Conservation (phyloP, 2,888 invertebrate genomes). For the Oligia latruncula region DNA sequence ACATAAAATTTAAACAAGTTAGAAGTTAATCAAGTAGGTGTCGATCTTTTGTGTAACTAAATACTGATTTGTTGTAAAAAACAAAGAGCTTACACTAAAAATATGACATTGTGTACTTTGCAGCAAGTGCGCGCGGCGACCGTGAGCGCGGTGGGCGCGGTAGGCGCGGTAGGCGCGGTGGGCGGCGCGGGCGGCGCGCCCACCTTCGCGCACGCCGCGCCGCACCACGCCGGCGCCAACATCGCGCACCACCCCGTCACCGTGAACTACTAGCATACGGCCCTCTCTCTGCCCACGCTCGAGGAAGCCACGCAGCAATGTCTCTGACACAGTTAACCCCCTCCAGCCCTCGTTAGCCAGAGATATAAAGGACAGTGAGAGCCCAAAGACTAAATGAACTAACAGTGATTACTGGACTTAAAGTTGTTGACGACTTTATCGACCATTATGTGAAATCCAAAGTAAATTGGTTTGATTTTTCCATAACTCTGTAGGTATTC, state of each 20-base stretch:
- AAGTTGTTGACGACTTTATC: conserved; percentile 44
- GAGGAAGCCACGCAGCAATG: conserved; percentile 51
- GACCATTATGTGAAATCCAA: conserved; percentile 17
- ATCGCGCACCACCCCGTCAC: conserved; percentile 86
- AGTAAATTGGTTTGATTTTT: conserved; percentile 37
- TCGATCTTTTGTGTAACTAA: too few species aligned
- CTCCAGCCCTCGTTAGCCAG: background rate
- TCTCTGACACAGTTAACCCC: conserved; percentile 47
- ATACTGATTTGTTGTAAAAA: background rate
- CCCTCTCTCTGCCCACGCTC: conserved; percentile 57
- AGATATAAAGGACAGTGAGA: conserved; percentile 53
- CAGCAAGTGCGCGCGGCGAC: conserved; percentile 79
- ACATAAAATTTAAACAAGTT: background rate
- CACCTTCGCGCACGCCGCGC: conserved; percentile 78
- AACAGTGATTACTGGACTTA: conserved; percentile 30
- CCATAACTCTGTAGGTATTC: conserved; percentile 21
- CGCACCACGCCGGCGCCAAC: conserved; percentile 78
- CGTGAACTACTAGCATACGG: conserved; percentile 85
- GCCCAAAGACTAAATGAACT: conserved; percentile 39
- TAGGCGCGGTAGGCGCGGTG: conserved; percentile 70
- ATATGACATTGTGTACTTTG: conserved; percentile 13
- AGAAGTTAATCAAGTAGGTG: background rate
- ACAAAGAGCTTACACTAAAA: background rate
- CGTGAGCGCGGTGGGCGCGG: conserved; percentile 60
- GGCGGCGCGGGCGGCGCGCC: conserved; percentile 65